Evolutionary conservation across 1,140 invertebrate genomes (phyloP).

Genomic region (Drosophila takahashii): DNA sequence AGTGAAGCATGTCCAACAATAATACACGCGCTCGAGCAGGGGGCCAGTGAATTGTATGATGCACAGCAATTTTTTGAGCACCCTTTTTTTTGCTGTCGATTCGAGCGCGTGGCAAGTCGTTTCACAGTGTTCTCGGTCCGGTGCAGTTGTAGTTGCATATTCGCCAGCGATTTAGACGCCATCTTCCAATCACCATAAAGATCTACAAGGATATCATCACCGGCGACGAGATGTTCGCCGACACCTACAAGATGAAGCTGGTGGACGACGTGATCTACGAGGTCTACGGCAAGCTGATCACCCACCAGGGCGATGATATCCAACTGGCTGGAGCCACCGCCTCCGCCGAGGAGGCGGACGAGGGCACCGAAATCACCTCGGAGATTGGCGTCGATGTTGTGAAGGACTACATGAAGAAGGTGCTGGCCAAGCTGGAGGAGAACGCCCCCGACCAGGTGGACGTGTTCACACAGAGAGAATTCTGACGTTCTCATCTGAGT

Average conservation of each 20-base stretch:
- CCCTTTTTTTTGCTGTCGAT: constrained; percentile 75
- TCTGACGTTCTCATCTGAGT: no score
- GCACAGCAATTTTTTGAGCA: no score
- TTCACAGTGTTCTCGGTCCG: constrained; percentile 60
- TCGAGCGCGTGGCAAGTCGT: constrained; percentile 78
- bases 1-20: no score
- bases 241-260: constrained; percentile 97
- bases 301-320: constrained; percentile 92
- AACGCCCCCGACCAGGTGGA: no score
- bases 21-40: no score
- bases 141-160: constrained; percentile 71
- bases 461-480: no score
- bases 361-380: constrained; percentile 90
- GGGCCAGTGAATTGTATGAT: no score
- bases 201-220: constrained; percentile 97
- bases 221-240: constrained; percentile 99
- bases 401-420: no score
- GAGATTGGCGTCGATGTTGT: constrained; percentile 96
- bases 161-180: constrained; percentile 56
- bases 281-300: constrained; percentile 95
- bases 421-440: no score
- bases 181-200: constrained; percentile 91
- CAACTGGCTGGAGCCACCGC: constrained; percentile 95
- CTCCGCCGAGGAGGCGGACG: constrained; percentile 95
- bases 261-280: constrained; percentile 97